Conservation (phyloP, 2,797 vertebrate genomes). For the Catostomus latipinnis region DNA sequence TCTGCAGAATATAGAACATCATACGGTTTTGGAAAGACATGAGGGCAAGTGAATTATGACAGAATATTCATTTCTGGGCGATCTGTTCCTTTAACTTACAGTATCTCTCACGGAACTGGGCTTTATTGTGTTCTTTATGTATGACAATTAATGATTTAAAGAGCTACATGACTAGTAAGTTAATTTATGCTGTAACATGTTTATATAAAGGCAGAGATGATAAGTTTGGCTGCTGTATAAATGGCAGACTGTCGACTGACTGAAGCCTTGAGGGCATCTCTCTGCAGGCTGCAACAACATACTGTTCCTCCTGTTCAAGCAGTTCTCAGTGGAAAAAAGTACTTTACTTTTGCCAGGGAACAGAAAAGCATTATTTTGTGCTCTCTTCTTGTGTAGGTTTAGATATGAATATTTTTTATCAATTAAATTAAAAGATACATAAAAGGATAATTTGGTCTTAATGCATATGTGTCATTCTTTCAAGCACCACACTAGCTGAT, state of each 20-base stretch:
- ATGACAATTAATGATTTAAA: conserved; percentile 40
- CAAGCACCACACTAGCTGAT: no score
- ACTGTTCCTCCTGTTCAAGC: conserved; percentile 50
- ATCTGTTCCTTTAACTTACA: no score
- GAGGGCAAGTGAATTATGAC: no score
- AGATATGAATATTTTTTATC: conserved; percentile 69
- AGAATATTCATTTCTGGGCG: no score
- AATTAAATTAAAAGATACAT: background rate
- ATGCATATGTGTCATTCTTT: no score
- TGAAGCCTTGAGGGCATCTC: conserved; percentile 48
- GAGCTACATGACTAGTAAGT: conserved; percentile 21
- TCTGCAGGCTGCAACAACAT: conserved; percentile 58
- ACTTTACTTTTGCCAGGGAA: conserved; percentile 8
- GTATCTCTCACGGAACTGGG: background rate
- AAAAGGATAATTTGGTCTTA: no score
- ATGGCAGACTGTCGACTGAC: conserved; percentile 28
- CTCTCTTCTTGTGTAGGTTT: conserved; percentile 50
- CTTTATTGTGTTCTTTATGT: conserved; percentile 1
- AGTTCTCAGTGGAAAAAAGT: conserved; percentile 7
- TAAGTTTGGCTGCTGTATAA: conserved; percentile 53
- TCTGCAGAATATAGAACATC: no score
- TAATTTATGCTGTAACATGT: conserved; percentile 45
- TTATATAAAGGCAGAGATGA: conserved; percentile 54
- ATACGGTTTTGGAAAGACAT: no score
- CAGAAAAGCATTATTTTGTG: background rate